Conservation (phyloP, 2,113 vertebrate genomes). For the Brachyhypopomus occidentalis region DNA sequence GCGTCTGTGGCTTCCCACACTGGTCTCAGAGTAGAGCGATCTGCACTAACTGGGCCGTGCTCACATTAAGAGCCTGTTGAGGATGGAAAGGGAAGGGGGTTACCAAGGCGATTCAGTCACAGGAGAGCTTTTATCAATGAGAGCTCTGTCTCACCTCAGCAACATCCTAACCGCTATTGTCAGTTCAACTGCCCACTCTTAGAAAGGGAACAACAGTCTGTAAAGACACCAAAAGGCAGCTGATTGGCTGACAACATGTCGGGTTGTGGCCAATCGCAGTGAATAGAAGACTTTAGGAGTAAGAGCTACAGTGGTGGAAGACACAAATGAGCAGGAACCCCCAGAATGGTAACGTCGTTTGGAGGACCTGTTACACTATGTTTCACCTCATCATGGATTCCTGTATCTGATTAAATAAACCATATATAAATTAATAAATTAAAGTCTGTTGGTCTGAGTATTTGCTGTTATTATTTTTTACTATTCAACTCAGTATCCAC, state of each 20-base stretch:
- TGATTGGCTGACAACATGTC: slow-evolving; percentile 40
- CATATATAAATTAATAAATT: background rate
- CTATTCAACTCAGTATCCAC: too few relatives aligned
- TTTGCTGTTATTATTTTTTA: too few relatives aligned
- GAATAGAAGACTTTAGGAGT: background rate
- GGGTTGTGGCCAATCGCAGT: slow-evolving; percentile 37
- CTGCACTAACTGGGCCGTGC: slow-evolving; percentile 52
- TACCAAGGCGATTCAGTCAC: slow-evolving; percentile 59
- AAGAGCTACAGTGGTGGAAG: slow-evolving; percentile 2
- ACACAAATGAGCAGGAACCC: background rate
- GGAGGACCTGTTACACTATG: background rate
- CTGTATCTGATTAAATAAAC: background rate
- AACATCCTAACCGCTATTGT: slow-evolving; percentile 56
- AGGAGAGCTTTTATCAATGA: slow-evolving; percentile 61
- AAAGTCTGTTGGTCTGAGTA: background rate
- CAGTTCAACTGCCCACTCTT: slow-evolving; percentile 47
- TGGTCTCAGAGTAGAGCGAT: slow-evolving; percentile 48
- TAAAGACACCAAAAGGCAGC: slow-evolving; percentile 37
- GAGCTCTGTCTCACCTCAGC: slow-evolving; percentile 58
- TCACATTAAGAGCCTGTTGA: slow-evolving; percentile 53
- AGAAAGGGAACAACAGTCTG: slow-evolving; percentile 48
- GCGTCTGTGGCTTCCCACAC: slow-evolving; percentile 58
- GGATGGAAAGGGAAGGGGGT: slow-evolving; percentile 52
- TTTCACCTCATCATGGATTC: background rate
- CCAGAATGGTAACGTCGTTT: background rate